Evolutionary conservation across 1,140 invertebrate genomes (phyloP).

Genomic region (Apis laboriosa): DNA sequence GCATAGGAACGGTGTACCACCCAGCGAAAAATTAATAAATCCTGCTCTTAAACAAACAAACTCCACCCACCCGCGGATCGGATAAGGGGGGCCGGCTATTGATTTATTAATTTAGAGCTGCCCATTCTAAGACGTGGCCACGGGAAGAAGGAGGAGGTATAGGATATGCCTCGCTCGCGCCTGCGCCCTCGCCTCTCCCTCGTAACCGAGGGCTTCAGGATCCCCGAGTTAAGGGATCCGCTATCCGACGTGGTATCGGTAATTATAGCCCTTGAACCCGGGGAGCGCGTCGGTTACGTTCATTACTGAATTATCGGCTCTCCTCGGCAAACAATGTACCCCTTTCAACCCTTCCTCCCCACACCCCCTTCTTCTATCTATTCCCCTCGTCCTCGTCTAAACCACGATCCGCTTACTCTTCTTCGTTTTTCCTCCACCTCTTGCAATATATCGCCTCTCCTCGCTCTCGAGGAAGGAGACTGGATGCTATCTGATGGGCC

Average conservation of each 20-base stretch:
- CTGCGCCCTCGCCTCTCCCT: constrained; percentile 63
- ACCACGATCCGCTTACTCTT: neutral
- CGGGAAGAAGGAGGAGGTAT: constrained; percentile 20
- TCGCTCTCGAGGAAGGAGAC: constrained; percentile 47
- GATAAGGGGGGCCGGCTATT: constrained; percentile 77
- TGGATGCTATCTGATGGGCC: constrained; percentile 68
- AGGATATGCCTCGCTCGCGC: constrained; percentile 47
- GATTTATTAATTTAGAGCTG: constrained; percentile 82
- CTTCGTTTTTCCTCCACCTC: constrained; percentile 11
- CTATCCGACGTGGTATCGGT: constrained; percentile 80
- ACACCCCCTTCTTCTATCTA: constrained; percentile 41
- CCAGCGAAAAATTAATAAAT: constrained; percentile 81
- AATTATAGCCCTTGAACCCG: constrained; percentile 80
- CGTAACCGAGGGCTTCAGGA: constrained; percentile 61
- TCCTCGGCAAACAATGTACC: constrained; percentile 78
- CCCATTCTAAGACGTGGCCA: constrained; percentile 76
- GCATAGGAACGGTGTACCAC: constrained; percentile 74
- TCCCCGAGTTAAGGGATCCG: constrained; percentile 77
- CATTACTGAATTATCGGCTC: constrained; percentile 81
- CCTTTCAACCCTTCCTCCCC: constrained; percentile 64
- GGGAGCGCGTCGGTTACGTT: constrained; percentile 79
- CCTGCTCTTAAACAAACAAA: constrained; percentile 81
- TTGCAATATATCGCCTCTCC: constrained; percentile 28
- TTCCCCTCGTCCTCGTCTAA: neutral
- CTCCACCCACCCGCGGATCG: constrained; percentile 79